Evolutionary conservation across 1,140 invertebrate genomes (phyloP), one percentile per base, ranked within the genome.

Genomic region (Colletes latitarsis): DNA sequence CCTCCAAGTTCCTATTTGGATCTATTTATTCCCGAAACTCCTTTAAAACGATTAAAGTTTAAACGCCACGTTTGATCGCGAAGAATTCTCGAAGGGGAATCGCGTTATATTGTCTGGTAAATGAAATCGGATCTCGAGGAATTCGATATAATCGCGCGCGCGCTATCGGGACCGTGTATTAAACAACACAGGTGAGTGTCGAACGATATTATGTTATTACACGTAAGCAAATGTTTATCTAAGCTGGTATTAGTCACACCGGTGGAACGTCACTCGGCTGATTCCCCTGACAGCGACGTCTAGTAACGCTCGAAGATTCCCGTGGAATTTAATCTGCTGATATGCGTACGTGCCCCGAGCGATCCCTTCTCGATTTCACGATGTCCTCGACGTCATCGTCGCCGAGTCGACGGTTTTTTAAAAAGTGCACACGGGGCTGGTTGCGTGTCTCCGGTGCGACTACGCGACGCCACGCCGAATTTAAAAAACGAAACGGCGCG

Each of bases 341-440:
- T 86, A 86, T 10, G 70, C 53, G 55, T 86, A 81, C 83, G 79
- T 85, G 83, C 30, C 69, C 62, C 52, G 70, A 46, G 39, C 66
- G 70, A 86, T 82, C 62, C 58, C 83, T 85, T 86, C 85, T 86
- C 85, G 81, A 86, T 86, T 86, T 86, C 85, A 86, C 15, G 49
- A 21, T 76, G 80, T 78, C 64, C 64, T 64, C 79, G 46, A 53
- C 66, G 74, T 81, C 66, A 77, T 81, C 80, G 80, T 70, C 66
- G 74, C 57, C 67, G 74, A 64, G 55, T 41, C 46, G 66, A 58
- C 75, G 68, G 30, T 30, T 30, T 30, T 30, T 17, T n/a, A 62
- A 52, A 55, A 64, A 64, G 30, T 55, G 63, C 39, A n/a, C 39
- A 14, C 77, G 71, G 77, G n/a, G 70, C 74, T 79, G 62, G 63